Conservation (phyloP, 1,140 invertebrate species). For the Eurosta solidaginis region DNA sequence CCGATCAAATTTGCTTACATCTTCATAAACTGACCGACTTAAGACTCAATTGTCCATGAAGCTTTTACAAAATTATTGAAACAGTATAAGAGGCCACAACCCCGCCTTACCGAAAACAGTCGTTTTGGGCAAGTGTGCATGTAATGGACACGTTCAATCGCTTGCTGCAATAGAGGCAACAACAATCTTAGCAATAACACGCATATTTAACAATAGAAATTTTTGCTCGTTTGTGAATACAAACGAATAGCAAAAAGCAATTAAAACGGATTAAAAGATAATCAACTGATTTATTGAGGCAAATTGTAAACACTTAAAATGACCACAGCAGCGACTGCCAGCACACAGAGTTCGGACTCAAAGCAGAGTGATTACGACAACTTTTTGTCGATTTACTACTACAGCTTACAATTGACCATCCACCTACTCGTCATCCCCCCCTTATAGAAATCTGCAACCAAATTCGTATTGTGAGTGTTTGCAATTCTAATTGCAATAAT, state of each 20-base stretch:
- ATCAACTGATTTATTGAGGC: constrained; percentile 29
- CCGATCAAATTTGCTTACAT: no score
- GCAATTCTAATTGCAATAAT: constrained; percentile 37
- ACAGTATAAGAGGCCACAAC: background rate
- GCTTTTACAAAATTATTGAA: background rate
- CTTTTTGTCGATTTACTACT: constrained; percentile 4
- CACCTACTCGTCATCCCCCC: background rate
- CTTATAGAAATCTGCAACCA: background rate
- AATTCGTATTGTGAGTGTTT: background rate
- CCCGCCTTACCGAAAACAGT: background rate
- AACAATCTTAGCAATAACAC: constrained; percentile 39
- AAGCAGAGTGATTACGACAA: background rate
- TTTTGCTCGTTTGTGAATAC: constrained; percentile 6
- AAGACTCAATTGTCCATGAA: background rate
- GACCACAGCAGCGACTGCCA: constrained; percentile 15
- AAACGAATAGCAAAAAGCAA: constrained; percentile 12
- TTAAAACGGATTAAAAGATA: constrained; percentile 33
- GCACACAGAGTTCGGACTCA: background rate
- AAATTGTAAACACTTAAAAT: constrained; percentile 28
- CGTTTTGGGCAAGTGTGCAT: background rate
- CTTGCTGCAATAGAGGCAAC: constrained; percentile 34
- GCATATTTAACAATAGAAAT: background rate
- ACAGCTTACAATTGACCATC: background rate
- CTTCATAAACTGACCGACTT: no score
- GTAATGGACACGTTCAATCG: constrained; percentile 5